Base-by-base conservation (phyloP, 2,888 invertebrate species). In the Netelia virgata region DNA sequence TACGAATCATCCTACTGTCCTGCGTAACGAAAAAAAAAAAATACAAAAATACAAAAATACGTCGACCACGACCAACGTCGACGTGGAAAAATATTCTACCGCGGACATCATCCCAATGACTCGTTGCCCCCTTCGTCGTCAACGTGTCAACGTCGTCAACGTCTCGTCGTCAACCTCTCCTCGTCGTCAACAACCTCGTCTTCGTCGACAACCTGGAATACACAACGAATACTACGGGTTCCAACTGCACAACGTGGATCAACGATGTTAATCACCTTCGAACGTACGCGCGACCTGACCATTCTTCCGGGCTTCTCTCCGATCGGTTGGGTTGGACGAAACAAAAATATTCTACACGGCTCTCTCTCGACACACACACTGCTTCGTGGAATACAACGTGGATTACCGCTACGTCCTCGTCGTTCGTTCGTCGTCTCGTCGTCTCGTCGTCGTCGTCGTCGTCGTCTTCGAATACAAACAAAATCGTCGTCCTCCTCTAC, bases 391-490 rank as follows among this genome's bases (percentile, higher is more conserved):
- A 28, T 28, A 28, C 77, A 84, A 80, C 76, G 77, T 74, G 83
- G 76, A 76, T 72, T 64, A 76, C 84, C 53, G 59, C 59, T 23
- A 61, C 70, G 63, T 47, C 18, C 28, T 72, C 66, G 47, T 53
- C 55, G 66, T 87, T 85, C 72, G 87, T 86, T 93, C 93, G 92
- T 93, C 93, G 92, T 11, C 66, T 73, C 59, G 47, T 70, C 68
- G 47, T 53, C 20, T 64, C n/a, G 23, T 69, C 57, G 36, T 76
- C 70, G 50, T 79, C 75, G 68, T 66, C 36, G 43, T 63, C 36
- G 11, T 64, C 73, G 41, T 68, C 84, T 20, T 47, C 68, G 61
- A 55, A 47, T 5, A 28, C 3, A 28, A 5, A 28, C 28, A 28
- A 28, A 28, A 28, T 5, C 28, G n/a, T n/a, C n/a, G 43, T n/a